Conservation (phyloP, 2,888 invertebrate genomes). For the Leptarthrus brevirostris region DNA sequence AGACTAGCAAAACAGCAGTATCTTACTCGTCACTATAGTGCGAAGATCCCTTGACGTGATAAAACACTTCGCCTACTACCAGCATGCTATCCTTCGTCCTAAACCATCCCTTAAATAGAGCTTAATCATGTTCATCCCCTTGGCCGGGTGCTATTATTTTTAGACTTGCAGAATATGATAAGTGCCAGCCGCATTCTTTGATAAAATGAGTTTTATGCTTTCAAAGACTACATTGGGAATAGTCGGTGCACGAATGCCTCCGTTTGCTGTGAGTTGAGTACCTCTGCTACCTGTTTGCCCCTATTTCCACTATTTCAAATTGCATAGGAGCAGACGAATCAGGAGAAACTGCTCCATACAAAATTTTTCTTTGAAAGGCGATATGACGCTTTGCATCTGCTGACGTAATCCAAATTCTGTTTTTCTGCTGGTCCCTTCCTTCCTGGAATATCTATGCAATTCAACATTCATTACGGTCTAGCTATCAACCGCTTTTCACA, state of each 20-base stretch:
- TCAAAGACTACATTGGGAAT: too few relatives aligned
- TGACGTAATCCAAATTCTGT: too few relatives aligned
- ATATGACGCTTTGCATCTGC: slow-evolving; percentile 8
- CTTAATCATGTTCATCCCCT: slow-evolving; percentile 9
- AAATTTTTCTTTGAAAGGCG: slow-evolving; percentile 18
- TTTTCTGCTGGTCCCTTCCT: too few relatives aligned
- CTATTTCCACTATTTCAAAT: slow-evolving; percentile 14
- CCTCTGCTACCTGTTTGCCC: too few relatives aligned
- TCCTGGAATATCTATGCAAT: too few relatives aligned
- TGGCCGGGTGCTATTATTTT: neutral
- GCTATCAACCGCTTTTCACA: too few relatives aligned
- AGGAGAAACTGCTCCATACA: neutral
- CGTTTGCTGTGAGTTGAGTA: too few relatives aligned
- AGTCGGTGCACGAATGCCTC: too few relatives aligned
- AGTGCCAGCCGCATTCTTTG: slow-evolving; percentile 16
- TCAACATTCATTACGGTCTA: too few relatives aligned
- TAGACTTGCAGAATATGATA: slow-evolving; percentile 17
- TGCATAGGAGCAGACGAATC: slow-evolving; percentile 9
- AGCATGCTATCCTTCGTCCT: neutral
- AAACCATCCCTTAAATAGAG: neutral
- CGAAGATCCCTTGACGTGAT: slow-evolving; percentile 26
- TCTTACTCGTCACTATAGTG: slow-evolving; percentile 7
- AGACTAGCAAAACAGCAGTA: slow-evolving; percentile 10
- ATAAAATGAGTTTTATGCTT: slow-evolving; percentile 27
- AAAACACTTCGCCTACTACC: slow-evolving; percentile 32